Base-by-base conservation (phyloP, 1,140 invertebrate genomes). In the Yoshiicerus persimilis region DNA sequence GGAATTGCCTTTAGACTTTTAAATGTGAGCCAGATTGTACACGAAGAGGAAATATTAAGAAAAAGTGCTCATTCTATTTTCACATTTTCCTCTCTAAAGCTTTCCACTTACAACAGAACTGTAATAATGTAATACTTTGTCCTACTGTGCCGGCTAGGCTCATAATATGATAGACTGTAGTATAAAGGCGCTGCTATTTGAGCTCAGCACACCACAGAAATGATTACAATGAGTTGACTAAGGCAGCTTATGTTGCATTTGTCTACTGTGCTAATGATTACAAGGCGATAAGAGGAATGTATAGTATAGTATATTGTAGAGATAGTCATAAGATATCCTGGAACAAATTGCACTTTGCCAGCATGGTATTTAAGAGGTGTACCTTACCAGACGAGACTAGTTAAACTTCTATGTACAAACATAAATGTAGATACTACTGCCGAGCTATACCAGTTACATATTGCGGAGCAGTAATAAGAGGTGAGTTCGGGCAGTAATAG, bases 291-390 rank as follows among this genome's bases (percentile, higher is more conserved):
- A 80, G 75, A 80, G 75, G 66, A 27, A 30, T 3, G 41, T 47
- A 70, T 30, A 34, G 32, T 80, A 20, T 80, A 38, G 30, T 20
- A 11, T 36, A 36, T 32, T 80, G 34, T 80, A 38, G 25, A 80
- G 75, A 80, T 80, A 80, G 75, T 80, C 75, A 38, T 80, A 80
- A 80, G 75, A 80, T 80, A 80, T 34, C 75, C 34, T 80, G 75
- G 75, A 80, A 80, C 75, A 80, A 80, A 80, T 80, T 80, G 75
- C 75, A 80, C 32, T 80, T 80, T 80, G 75, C 75, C 75, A 38
- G 75, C 30, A 80, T 80, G 32, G 75, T 80, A 80, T 30, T 80
- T 80, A 80, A 80, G 75, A 80, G 75, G 75, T 80, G 75, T 38
- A 80, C 75, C 66, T 27, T 27, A 32, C 2, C 30, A 70, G 66